phyloP scores from a whole-genome alignment of 2,797 vertebrate species.

The Oreochromis grahami region DNA sequence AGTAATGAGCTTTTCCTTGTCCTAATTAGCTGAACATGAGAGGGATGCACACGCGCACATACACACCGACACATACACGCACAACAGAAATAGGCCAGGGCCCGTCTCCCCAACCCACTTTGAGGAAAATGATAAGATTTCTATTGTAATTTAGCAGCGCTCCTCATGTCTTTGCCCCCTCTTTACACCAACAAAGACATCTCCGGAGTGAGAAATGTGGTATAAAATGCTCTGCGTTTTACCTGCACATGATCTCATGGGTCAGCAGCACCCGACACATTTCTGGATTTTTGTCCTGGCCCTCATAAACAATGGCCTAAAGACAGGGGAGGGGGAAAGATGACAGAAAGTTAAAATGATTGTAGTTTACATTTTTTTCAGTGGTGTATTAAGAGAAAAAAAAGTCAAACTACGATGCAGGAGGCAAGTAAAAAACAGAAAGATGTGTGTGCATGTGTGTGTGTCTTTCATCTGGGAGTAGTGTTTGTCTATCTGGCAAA shows the following conservation, averaged over 20 bases:
- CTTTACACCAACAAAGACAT: constrained; percentile 26
- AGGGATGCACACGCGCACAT: constrained; percentile 57
- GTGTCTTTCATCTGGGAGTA: constrained; percentile 60
- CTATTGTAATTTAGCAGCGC: constrained; percentile 75
- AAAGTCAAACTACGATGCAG: constrained; percentile 5
- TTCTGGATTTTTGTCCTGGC: constrained; percentile 98
- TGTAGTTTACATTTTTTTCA: not conserved
- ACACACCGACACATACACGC: constrained; percentile 32
- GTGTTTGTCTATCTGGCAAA: constrained; percentile 63
- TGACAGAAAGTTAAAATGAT: not conserved
- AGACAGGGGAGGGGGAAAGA: constrained; percentile 18
- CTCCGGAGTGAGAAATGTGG: not conserved
- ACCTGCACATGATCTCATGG: constrained; percentile 99
- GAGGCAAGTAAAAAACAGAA: constrained; percentile 30
- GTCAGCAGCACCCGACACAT: constrained; percentile 96
- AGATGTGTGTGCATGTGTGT: not conserved
- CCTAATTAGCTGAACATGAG: constrained; percentile 80
- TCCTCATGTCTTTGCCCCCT: constrained; percentile 34
- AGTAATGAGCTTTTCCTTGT: constrained; percentile 82
- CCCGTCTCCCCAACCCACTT: constrained; percentile 79
- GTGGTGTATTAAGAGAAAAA: not conserved
- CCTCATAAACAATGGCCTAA: constrained; percentile 93
- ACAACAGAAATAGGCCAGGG: constrained; percentile 75
- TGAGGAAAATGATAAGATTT: constrained; percentile 76
- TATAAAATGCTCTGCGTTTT: constrained; percentile 30